Evolutionary conservation across 2,113 vertebrate species (phyloP), one percentile per base, ranked within the genome.

Genomic region (Thunnus thynnus): DNA sequence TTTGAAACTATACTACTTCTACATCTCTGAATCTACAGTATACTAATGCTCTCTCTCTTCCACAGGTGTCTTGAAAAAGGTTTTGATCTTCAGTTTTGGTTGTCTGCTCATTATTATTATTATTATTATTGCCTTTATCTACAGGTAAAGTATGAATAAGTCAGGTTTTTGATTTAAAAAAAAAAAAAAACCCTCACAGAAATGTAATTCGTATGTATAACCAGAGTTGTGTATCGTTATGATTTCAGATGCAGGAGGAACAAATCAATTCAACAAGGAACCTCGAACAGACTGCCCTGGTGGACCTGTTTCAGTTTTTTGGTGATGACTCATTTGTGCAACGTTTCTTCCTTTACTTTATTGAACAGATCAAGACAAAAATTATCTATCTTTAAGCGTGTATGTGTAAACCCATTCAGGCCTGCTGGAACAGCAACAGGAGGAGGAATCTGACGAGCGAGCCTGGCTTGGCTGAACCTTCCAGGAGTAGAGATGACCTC

Each of bases 141-240:
- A 50, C 74, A 94, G 92, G 94, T 95, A 87, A 47, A 63, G 36
- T 76, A 66, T 30, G 1, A 61, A 72, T 63, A 18, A 10, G 0
- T 44, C 77, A 2, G 25, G 1, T 4, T 52, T 70, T 69, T 5
- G 0, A 22, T 18, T 0, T 2, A 41, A 48, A 66, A 47, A 30
- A 13, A 25, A 41, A 48, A 66, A 47, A 30, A 13, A 25, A 50
- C 14, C 58, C 13, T 30, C 0, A 50, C 12, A 13, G 3, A 3
- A 22, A 1, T 52, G 0, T 25, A 14, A 50, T 4, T 13, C 3
- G 13, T 7, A 41, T 56, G 54, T 56, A 1, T 50, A 36, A 55
- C 14, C 6, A n/a, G 36, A 8, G 14, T 27, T 41, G 1, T 62
- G 13, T 2, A 16, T 0, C 0, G 78, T 68, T 57, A n/a, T 48